These are phyloP conservation scores for Batillaria attramentaria DNA, from an alignment of 1,140 invertebrate species.

Conservation along the genomic window DNA sequence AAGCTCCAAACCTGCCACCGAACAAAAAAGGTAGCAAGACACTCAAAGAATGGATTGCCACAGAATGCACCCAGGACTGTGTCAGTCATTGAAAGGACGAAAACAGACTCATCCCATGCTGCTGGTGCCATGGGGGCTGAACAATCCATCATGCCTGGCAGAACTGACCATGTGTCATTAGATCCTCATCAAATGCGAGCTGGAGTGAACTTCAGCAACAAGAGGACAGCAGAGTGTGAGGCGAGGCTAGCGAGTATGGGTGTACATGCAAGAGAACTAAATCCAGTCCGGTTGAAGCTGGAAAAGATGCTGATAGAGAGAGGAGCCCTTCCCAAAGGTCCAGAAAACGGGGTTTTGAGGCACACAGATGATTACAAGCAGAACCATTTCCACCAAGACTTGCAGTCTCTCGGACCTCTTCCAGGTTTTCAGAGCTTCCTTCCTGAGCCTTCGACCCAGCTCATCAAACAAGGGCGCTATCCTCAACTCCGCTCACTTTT, in stretches of 20 bases:
- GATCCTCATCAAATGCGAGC: too few species aligned
- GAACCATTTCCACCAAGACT: not conserved
- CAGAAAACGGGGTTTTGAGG: not conserved
- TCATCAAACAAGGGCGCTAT: too few species aligned
- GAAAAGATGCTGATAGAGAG: constrained; percentile 23
- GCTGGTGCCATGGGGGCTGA: not conserved
- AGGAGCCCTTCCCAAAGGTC: not conserved
- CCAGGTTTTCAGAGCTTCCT: not conserved
- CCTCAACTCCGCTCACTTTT: not conserved
- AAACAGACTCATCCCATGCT: constrained; percentile 5
- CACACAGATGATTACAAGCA: not conserved
- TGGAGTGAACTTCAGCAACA: too few species aligned
- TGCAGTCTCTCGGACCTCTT: not conserved
- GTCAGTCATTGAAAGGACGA: not conserved
- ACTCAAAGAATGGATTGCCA: not conserved
- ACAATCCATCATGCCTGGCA: not conserved
- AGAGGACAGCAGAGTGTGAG: too few species aligned
- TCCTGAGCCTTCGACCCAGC: not conserved
- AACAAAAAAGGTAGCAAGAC: constrained; percentile 37
- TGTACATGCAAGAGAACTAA: too few species aligned
- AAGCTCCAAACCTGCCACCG: constrained; percentile 48
- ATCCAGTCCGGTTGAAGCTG: constrained; percentile 16
- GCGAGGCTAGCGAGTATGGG: too few species aligned
- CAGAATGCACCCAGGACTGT: not conserved
- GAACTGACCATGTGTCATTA: not conserved